phyloP scores from a whole-genome alignment of 1,140 invertebrate genomes.

The Anoplophora glabripennis region DNA sequence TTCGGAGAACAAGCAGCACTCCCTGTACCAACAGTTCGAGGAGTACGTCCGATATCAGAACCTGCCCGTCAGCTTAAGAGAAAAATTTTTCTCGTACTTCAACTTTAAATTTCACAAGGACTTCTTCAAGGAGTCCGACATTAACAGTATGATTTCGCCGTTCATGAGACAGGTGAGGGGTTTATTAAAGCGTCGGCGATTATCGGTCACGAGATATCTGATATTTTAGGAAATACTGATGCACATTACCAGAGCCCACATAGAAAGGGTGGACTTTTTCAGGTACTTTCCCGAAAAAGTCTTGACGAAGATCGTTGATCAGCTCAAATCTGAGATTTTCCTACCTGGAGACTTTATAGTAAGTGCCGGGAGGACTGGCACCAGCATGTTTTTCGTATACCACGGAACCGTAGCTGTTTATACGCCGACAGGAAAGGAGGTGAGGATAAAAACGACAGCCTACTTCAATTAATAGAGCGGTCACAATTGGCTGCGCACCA shows the following conservation, averaged over 20 bases:
- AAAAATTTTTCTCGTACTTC: slow-evolving; percentile 29
- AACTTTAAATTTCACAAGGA: slow-evolving; percentile 38
- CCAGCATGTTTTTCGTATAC: slow-evolving; percentile 59
- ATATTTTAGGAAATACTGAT: slow-evolving; percentile 35
- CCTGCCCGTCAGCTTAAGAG: slow-evolving; percentile 23
- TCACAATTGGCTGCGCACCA: too few relatives aligned
- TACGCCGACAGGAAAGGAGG: slow-evolving; percentile 56
- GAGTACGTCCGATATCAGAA: slow-evolving; percentile 31
- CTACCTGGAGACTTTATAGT: slow-evolving; percentile 48
- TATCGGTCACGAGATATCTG: neutral
- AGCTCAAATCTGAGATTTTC: slow-evolving; percentile 35
- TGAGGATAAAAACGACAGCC: too few relatives aligned
- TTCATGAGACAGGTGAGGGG: slow-evolving; percentile 18
- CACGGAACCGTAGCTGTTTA: slow-evolving; percentile 56
- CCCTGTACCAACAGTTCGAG: slow-evolving; percentile 19
- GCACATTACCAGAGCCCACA: slow-evolving; percentile 28
- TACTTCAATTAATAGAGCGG: too few relatives aligned
- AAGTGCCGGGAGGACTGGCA: slow-evolving; percentile 53
- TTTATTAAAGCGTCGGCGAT: slow-evolving; percentile 8
- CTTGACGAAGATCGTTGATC: slow-evolving; percentile 26
- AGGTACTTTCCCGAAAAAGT: slow-evolving; percentile 31
- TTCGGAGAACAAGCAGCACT: neutral
- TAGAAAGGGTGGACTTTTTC: slow-evolving; percentile 32
- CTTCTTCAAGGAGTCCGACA: slow-evolving; percentile 31
- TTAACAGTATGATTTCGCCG: slow-evolving; percentile 22